phyloP scores from a whole-genome alignment of 2,797 vertebrate genomes.

The Squalus acanthias region DNA sequence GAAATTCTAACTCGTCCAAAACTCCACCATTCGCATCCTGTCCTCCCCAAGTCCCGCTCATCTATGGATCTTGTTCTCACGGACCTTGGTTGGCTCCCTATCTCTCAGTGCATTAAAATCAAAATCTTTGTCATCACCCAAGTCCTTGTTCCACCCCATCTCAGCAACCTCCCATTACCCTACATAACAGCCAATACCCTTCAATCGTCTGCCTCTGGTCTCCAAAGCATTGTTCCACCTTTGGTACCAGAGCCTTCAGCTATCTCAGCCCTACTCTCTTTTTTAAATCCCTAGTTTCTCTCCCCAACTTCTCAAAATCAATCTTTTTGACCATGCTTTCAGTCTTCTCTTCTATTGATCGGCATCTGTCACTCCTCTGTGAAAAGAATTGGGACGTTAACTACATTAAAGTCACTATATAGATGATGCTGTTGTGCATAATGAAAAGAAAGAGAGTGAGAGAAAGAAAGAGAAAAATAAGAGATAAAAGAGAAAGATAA shows the following conservation, averaged over 20 bases:
- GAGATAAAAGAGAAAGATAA: neutral
- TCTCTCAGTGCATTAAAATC: neutral
- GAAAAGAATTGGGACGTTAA: neutral
- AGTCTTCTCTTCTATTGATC: neutral
- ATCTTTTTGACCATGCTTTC: neutral
- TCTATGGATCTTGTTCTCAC: neutral
- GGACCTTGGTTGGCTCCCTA: neutral
- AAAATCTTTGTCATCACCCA: neutral
- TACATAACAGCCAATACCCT: neutral
- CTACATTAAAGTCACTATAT: neutral
- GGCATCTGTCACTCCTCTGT: neutral
- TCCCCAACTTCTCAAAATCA: neutral
- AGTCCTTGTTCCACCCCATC: neutral
- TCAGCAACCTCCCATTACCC: neutral
- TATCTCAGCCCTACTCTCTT: neutral
- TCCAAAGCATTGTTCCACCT: neutral
- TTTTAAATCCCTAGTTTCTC: too few relatives aligned
- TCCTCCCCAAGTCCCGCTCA: neutral
- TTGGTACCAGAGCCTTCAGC: neutral
- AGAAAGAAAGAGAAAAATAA: neutral
- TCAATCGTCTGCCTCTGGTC: neutral
- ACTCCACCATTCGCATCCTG: neutral
- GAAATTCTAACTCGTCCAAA: neutral
- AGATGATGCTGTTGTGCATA: neutral
- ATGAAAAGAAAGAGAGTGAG: neutral